These are phyloP conservation scores for Vulpes lagopus DNA, from an alignment of 2,113 vertebrate genomes.

Conservation along the genomic window DNA sequence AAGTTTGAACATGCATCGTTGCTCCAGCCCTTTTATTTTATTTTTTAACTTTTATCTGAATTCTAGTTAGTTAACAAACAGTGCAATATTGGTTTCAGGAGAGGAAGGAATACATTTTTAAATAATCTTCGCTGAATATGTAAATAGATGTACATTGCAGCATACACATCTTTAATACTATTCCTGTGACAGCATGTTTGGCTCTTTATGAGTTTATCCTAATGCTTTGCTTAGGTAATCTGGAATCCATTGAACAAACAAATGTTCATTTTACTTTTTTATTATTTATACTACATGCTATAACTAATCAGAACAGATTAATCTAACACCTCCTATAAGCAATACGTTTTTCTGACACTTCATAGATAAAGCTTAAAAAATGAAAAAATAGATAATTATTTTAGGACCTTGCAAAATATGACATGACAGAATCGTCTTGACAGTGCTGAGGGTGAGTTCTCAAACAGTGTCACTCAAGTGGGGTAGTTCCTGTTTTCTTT, in stretches of 20 bases:
- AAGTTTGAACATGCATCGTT: neutral
- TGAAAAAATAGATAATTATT: neutral
- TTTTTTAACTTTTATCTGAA: no score
- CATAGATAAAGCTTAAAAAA: neutral
- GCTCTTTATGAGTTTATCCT: neutral
- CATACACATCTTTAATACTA: neutral
- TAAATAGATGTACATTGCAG: neutral
- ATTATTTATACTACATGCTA: neutral
- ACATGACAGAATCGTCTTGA: neutral
- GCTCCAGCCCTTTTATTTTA: neutral
- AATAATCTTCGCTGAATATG: neutral
- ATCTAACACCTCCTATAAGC: neutral
- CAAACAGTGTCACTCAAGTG: neutral
- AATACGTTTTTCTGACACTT: neutral
- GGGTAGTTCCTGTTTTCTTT: neutral
- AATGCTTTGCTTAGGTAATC: neutral
- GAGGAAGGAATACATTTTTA: neutral
- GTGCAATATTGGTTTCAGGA: neutral
- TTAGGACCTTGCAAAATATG: neutral
- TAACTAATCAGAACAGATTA: neutral
- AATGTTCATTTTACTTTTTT: neutral
- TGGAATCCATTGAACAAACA: neutral
- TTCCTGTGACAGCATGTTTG: neutral
- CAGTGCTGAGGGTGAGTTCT: neutral
- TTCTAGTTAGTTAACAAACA: neutral